Conservation (phyloP, 92 coral and sea anemone species). For the Bergia puertoricense region DNA sequence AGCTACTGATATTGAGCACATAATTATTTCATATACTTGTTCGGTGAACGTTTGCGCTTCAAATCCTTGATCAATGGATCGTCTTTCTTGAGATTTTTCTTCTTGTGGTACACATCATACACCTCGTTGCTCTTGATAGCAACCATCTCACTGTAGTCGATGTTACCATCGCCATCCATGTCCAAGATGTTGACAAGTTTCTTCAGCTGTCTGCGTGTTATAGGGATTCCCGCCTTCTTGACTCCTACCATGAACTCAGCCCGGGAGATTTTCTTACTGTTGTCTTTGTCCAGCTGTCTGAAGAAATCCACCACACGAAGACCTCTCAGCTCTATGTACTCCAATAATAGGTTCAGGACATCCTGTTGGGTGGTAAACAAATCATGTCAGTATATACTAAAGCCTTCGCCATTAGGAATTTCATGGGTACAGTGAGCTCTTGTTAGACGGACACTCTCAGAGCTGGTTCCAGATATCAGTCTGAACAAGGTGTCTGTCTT, state of each 20-base stretch:
- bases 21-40: not conserved
- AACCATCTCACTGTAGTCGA: slow-evolving; percentile 93
- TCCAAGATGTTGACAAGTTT: slow-evolving; percentile 87
- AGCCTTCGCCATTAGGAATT: too few relatives aligned
- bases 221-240: slow-evolving; percentile 89
- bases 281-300: slow-evolving; percentile 89
- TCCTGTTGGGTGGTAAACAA: slow-evolving; percentile 59
- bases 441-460: not conserved
- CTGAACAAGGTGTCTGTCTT: not conserved
- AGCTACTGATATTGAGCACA: not conserved
- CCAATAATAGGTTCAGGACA: slow-evolving; percentile 85
- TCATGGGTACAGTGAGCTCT: not conserved
- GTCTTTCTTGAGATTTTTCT: slow-evolving; percentile 79
- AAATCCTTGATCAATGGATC: slow-evolving; percentile 76
- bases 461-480: not conserved
- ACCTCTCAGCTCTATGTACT: slow-evolving; percentile 94
- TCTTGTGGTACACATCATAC: slow-evolving; percentile 84
- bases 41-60: slow-evolving; percentile 31
- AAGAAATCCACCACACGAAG: slow-evolving; percentile 92
- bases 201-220: slow-evolving; percentile 85
- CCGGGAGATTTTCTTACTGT: slow-evolving; percentile 78
- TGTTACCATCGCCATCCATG: slow-evolving; percentile 85
- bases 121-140: slow-evolving; percentile 81
- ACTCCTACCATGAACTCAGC: slow-evolving; percentile 96
- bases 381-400: not conserved